These are phyloP conservation scores for Sarcophaga variegata DNA, from an alignment of 2,888 invertebrate genomes.

Conservation along the genomic window DNA sequence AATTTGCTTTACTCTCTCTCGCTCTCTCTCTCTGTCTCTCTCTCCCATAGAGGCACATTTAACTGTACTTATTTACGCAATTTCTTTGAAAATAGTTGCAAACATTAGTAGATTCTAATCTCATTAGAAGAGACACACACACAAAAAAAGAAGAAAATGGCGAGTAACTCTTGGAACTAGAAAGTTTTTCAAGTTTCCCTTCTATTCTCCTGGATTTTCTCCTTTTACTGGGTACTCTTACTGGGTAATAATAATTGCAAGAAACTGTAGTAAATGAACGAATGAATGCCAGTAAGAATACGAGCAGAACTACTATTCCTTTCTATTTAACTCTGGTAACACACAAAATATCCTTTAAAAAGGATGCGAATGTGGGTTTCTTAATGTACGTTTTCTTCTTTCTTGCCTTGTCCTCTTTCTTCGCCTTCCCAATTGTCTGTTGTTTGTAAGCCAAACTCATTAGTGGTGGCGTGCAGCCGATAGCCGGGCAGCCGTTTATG, in stretches of 20 bases:
- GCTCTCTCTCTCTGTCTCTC: no score
- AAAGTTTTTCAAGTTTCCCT: conserved; percentile 43
- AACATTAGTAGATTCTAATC: conserved; percentile 70
- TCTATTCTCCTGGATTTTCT: not conserved
- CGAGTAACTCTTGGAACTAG: conserved; percentile 30
- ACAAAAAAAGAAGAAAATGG: not conserved
- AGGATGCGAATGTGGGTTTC: not conserved
- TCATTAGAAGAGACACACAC: conserved; percentile 39
- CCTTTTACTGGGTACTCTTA: not conserved
- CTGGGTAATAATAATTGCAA: conserved; percentile 21
- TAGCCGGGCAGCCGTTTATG: conserved; percentile 1
- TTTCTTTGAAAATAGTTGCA: conserved; percentile 54
- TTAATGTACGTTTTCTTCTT: not conserved
- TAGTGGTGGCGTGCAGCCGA: conserved; percentile 54
- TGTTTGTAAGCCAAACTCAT: conserved; percentile 61
- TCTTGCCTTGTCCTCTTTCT: conserved; percentile 6
- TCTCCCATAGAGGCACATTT: not conserved
- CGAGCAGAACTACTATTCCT: not conserved
- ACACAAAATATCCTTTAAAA: conserved; percentile 52
- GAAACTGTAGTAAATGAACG: not conserved
- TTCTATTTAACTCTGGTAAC: conserved; percentile 51
- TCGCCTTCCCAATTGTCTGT: not conserved
- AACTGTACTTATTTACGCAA: conserved; percentile 55
- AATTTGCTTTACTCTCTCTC: conserved; percentile 5
- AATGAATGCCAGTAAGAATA: not conserved